phyloP scores from a whole-genome alignment of 1,140 invertebrate species.

The Trissolcus basalis region DNA sequence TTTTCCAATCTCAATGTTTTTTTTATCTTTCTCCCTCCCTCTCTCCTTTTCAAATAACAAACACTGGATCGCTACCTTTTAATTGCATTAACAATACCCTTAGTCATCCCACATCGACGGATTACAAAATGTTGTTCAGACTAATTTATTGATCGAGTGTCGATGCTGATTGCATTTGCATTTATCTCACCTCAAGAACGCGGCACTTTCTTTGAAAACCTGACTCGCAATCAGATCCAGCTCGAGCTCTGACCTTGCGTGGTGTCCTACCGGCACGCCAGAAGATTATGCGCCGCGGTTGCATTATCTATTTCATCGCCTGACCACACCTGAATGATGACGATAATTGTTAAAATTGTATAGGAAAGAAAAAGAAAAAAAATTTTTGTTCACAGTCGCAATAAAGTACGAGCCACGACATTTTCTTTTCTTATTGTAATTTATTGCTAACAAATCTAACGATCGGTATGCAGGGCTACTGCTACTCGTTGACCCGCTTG shows the following conservation, averaged over 20 bases:
- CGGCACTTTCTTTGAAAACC: conserved; percentile 30
- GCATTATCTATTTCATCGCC: conserved; percentile 51
- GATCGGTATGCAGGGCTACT: conserved; percentile 48
- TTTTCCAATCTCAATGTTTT: conserved; percentile 2
- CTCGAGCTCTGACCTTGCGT: conserved; percentile 34
- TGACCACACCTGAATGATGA: conserved; percentile 54
- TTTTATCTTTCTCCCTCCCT: too few relatives aligned
- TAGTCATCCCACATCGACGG: conserved; percentile 20
- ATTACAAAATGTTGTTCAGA: conserved; percentile 10
- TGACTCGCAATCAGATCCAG: background rate
- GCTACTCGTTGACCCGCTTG: conserved; percentile 46
- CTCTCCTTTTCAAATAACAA: background rate
- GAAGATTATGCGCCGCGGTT: conserved; percentile 28
- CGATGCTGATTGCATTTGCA: conserved; percentile 6
- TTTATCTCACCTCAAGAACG: conserved; percentile 15
- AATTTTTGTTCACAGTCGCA: background rate
- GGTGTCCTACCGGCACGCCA: conserved; percentile 21
- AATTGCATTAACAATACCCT: conserved; percentile 10
- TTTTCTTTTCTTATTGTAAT: conserved; percentile 22
- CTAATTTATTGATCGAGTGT: conserved; percentile 17
- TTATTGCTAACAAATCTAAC: conserved; percentile 42
- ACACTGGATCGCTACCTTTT: background rate
- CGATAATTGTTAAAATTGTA: conserved; percentile 34
- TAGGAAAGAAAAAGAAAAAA: conserved; percentile 15
- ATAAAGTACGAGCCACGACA: conserved; percentile 30